phyloP scores from a whole-genome alignment of 2,888 invertebrate genomes.

The Sabatieria punctata region DNA sequence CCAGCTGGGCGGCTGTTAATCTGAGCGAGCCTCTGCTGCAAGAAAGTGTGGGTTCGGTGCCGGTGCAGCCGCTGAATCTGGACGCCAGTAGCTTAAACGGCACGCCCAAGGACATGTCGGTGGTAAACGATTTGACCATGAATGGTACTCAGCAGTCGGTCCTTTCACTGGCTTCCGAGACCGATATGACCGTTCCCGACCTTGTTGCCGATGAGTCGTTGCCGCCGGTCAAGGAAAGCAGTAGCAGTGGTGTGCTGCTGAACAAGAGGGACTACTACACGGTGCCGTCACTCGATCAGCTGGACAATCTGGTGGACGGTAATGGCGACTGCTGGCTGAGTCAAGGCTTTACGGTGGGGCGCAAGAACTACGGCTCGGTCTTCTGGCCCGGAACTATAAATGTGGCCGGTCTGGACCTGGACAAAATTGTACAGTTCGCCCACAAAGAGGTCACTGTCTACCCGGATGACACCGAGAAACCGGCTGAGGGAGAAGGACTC shows the following conservation, averaged over 20 bases:
- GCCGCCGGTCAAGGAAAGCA: too few relatives aligned
- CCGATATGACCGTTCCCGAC: too few relatives aligned
- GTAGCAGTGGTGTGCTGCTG: constrained; percentile 56
- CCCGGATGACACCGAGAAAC: constrained; percentile 72
- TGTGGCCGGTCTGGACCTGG: constrained; percentile 33
- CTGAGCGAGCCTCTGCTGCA: too few relatives aligned
- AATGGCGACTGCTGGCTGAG: constrained; percentile 12
- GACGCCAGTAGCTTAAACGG: too few relatives aligned
- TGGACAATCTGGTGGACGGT: constrained; percentile 51
- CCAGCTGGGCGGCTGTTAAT: too few relatives aligned
- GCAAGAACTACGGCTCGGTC: constrained; percentile 36
- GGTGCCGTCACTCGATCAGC: constrained; percentile 61
- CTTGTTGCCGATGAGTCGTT: too few relatives aligned
- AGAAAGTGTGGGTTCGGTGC: too few relatives aligned
- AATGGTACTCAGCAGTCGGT: too few relatives aligned
- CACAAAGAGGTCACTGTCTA: constrained; percentile 88
- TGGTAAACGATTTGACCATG: too few relatives aligned
- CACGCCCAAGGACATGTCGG: too few relatives aligned
- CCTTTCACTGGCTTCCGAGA: too few relatives aligned
- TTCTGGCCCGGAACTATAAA: constrained; percentile 36
- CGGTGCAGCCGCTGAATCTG: too few relatives aligned
- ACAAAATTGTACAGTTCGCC: constrained; percentile 58
- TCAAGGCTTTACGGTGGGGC: constrained; percentile 37
- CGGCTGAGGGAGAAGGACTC: constrained; percentile 64
- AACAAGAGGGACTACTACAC: constrained; percentile 74